These are phyloP conservation scores for Idaea biselata DNA, from an alignment of 2,888 invertebrate genomes.

Conservation along the genomic window DNA sequence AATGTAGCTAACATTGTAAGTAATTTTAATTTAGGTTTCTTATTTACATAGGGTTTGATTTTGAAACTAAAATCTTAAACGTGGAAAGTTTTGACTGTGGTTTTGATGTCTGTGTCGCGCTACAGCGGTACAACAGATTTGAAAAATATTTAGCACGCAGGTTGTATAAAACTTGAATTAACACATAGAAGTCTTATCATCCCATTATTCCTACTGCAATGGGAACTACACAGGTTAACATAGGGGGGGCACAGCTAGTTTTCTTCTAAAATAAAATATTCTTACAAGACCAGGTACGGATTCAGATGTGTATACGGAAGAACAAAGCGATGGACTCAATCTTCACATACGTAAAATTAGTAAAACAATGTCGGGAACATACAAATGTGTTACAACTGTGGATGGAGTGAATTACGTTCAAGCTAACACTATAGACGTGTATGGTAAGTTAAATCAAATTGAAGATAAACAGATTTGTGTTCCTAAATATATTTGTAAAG, in stretches of 20 bases:
- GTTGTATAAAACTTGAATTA: too few species aligned
- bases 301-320: constrained; percentile 54
- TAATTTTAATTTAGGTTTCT: too few species aligned
- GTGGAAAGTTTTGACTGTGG: too few species aligned
- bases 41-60: too few species aligned
- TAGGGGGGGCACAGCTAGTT: constrained; percentile 21
- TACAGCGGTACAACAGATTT: too few species aligned
- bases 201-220: too few species aligned
- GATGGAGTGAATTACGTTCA: constrained; percentile 40
- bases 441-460: constrained; percentile 45
- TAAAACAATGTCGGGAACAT: constrained; percentile 53
- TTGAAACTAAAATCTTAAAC: too few species aligned
- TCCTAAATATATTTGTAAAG: background rate
- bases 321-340: constrained; percentile 41
- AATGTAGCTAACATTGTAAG: too few species aligned
- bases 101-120: too few species aligned
- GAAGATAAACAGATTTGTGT: background rate
- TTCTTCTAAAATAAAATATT: constrained; percentile 58
- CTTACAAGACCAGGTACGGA: constrained; percentile 72
- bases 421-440: constrained; percentile 49
- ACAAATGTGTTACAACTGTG: constrained; percentile 52
- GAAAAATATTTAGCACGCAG: too few species aligned
- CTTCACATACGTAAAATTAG: constrained; percentile 53
- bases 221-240: too few species aligned
- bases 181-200: too few species aligned